Base-by-base conservation (phyloP, 2,888 invertebrate genomes). In the Archips crataeganus region DNA sequence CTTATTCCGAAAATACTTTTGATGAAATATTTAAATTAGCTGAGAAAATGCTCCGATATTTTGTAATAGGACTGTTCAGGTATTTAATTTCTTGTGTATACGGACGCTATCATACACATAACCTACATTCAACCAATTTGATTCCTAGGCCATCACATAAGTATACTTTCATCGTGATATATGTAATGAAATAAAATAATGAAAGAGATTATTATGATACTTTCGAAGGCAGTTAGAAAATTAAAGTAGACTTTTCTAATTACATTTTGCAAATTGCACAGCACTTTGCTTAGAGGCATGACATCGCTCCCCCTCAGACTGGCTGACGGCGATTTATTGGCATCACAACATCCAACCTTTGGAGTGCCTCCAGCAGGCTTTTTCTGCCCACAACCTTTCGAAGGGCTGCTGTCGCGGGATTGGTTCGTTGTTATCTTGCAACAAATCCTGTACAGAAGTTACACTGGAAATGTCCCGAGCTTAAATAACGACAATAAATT, bases 231-330 rank as follows among this genome's bases (percentile, higher is more conserved):
- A 39, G 39, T 39, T 23, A 39, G 1, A 13, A 5, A 49, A 5
- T 49, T 2, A 13, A 13, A 47, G 10, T 47, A 4, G 5, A 49
- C 49, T 13, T 49, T 57, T 11, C 10, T 11, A 32, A 32, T 57
- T 32, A 90, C 92, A 82, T 90, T 84, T 51, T 90, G 88, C 59
- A 92, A 79, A 76, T 87, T 88, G 63, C 87, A 84, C 9, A 92
- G 78, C 8, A 85, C 91, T 82, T 88, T 87, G 76, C 81, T 85
- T 2, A 93, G 83, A 0, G 89, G 88, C 13, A 84, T n/a, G 11
- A 74, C 79, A 8, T 63, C 64, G 0, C 62, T 32, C 1, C 45
- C 71, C 13, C 32, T 32, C 32, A 32, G 13, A 47, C 32, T 13
- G 13, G 63, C 23, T 11, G 57, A 57, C 11, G 57, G 57, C 3